These are phyloP conservation scores for Prionailurus bengalensis DNA, from an alignment of 2,113 vertebrate genomes.

Conservation along the genomic window DNA sequence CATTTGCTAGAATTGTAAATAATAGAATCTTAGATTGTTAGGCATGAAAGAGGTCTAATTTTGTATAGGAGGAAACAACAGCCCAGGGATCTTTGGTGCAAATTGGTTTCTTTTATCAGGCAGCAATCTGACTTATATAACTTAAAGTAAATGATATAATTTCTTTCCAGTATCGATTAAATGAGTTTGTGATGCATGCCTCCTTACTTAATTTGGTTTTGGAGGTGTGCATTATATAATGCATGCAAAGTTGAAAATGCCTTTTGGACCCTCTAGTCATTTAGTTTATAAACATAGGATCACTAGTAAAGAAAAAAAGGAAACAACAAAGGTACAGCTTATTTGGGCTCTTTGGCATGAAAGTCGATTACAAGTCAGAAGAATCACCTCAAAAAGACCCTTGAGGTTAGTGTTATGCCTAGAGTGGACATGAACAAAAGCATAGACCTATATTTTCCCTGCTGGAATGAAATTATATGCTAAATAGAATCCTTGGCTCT, in stretches of 20 bases:
- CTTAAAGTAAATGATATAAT: conserved; percentile 23
- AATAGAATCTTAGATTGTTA: conserved; percentile 37
- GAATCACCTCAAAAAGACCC: background rate
- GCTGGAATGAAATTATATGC: background rate
- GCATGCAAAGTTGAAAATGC: background rate
- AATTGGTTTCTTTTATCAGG: background rate
- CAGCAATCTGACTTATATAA: background rate
- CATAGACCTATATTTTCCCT: background rate
- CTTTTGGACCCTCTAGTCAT: background rate
- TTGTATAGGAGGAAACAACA: background rate
- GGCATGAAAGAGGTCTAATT: background rate
- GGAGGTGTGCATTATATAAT: background rate
- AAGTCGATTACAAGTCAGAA: background rate
- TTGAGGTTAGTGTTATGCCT: background rate
- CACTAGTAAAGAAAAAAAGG: conserved; percentile 29
- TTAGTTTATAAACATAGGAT: conserved; percentile 42
- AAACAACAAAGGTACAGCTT: background rate
- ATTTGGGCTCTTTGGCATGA: background rate
- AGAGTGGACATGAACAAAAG: background rate
- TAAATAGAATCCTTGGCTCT: background rate
- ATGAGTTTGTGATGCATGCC: background rate
- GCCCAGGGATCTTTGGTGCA: background rate
- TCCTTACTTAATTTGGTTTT: conserved; percentile 10
- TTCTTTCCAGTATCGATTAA: conserved; percentile 71
- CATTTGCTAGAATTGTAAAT: conserved; percentile 56